These are phyloP conservation scores for Spermophilus dauricus DNA, from an alignment of 2,113 vertebrate genomes.

Conservation along the genomic window DNA sequence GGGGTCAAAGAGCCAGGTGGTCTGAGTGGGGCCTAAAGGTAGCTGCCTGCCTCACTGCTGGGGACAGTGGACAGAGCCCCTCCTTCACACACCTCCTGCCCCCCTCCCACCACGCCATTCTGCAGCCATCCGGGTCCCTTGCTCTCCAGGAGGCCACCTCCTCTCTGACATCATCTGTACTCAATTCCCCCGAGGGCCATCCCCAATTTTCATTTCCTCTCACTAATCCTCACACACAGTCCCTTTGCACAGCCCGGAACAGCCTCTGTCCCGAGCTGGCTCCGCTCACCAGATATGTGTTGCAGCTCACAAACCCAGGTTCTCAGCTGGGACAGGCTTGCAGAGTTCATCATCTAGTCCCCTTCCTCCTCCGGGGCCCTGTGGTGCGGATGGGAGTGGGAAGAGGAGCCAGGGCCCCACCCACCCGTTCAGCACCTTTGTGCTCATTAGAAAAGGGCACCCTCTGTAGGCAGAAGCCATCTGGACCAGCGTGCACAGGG, in stretches of 20 bases:
- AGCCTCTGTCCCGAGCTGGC: constrained; percentile 78
- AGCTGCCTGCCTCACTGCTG: constrained; percentile 8
- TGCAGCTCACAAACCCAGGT: constrained; percentile 62
- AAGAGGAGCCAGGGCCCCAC: background rate
- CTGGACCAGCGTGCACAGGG: background rate
- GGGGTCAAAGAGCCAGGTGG: constrained; percentile 51
- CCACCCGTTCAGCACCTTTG: constrained; percentile 34
- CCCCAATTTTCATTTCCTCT: constrained; percentile 85
- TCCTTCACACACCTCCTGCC: constrained; percentile 35
- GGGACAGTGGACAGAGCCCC: constrained; percentile 13
- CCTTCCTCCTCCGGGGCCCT: background rate
- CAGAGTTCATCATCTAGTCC: constrained; percentile 31
- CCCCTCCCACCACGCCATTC: background rate
- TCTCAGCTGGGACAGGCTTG: constrained; percentile 53
- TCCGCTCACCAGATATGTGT: constrained; percentile 67
- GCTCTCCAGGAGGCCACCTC: constrained; percentile 74
- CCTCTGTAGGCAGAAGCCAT: constrained; percentile 30
- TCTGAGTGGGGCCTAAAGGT: background rate
- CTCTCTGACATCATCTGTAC: constrained; percentile 79
- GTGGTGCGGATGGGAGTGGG: background rate
- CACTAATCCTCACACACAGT: constrained; percentile 80
- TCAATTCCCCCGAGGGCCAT: constrained; percentile 78
- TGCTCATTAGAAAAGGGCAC: constrained; percentile 57
- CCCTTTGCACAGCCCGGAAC: constrained; percentile 82
- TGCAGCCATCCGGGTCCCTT: constrained; percentile 63